phyloP scores from a whole-genome alignment of 1,140 invertebrate species.

The Lordiphosa mommai region DNA sequence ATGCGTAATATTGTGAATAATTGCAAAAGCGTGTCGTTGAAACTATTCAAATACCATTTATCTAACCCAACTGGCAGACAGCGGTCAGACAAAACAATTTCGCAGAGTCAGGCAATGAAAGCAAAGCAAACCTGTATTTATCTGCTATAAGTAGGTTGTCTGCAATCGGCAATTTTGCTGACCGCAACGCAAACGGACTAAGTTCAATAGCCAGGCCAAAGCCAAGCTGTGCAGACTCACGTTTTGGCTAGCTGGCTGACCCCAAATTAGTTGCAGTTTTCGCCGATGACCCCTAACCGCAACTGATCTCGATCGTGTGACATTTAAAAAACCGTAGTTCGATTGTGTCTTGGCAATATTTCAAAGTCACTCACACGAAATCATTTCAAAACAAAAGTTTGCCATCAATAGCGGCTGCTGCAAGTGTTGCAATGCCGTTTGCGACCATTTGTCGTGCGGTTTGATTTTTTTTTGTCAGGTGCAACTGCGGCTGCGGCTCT shows the following conservation, averaged over 20 bases:
- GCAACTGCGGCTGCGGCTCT: conserved; percentile 32
- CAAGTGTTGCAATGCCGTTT: conserved; percentile 60
- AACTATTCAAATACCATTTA: conserved; percentile 54
- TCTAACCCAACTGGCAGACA: conserved; percentile 48
- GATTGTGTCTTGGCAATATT: conserved; percentile 14
- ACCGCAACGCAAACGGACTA: conserved; percentile 43
- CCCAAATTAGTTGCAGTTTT: conserved; percentile 60
- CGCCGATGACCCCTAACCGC: conserved; percentile 31
- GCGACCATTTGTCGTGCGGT: conserved; percentile 48
- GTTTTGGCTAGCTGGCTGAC: conserved; percentile 38
- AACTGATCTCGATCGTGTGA: conserved; percentile 51
- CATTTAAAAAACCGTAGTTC: conserved; percentile 48
- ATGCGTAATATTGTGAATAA: conserved; percentile 71
- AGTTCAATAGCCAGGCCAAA: conserved; percentile 52
- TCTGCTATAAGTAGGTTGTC: conserved; percentile 56
- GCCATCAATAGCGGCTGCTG: conserved; percentile 43
- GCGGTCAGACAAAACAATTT: conserved; percentile 19
- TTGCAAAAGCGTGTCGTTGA: conserved; percentile 67
- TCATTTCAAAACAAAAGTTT: conserved; percentile 48
- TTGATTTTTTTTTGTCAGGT: conserved; percentile 50
- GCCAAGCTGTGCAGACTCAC: conserved; percentile 24
- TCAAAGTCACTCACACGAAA: conserved; percentile 50
- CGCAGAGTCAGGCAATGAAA: conserved; percentile 6
- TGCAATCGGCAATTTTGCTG: conserved; percentile 34
- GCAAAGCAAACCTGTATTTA: conserved; percentile 51